phyloP scores from a whole-genome alignment of 2,113 vertebrate genomes.

The Calcarius ornatus region DNA sequence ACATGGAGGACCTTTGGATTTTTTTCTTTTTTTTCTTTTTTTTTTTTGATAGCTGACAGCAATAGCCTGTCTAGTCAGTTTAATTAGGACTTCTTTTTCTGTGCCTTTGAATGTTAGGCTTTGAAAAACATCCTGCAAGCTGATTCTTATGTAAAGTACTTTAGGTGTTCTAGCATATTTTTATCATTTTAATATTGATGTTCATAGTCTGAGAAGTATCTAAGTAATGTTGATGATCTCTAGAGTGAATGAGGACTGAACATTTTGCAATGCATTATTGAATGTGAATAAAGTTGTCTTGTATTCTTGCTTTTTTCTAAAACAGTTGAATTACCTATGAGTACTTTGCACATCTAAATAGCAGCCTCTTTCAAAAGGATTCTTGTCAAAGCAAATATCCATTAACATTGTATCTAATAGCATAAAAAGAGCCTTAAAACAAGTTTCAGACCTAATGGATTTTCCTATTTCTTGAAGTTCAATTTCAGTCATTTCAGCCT shows the following conservation, averaged over 20 bases:
- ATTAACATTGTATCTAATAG: neutral
- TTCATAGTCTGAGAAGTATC: neutral
- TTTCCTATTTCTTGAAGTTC: neutral
- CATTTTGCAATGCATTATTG: neutral
- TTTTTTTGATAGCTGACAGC: neutral
- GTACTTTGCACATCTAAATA: neutral
- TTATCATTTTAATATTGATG: neutral
- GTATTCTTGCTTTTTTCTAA: neutral
- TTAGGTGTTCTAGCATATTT: neutral
- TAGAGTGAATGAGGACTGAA: neutral
- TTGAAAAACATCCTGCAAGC: neutral
- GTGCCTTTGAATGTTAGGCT: neutral
- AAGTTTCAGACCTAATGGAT: neutral
- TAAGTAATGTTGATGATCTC: neutral
- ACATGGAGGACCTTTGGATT: fast-evolving
- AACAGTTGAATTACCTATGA: neutral
- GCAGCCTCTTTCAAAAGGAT: neutral
- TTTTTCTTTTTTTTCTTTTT: neutral
- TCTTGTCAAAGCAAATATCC: neutral
- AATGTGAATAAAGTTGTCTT: neutral
- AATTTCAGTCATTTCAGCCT: neutral
- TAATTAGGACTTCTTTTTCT: neutral
- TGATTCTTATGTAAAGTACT: neutral
- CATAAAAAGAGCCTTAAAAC: neutral
- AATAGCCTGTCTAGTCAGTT: neutral